Evolutionary conservation across 2,888 invertebrate species (phyloP).

Genomic region (Cloeon dipterum): DNA sequence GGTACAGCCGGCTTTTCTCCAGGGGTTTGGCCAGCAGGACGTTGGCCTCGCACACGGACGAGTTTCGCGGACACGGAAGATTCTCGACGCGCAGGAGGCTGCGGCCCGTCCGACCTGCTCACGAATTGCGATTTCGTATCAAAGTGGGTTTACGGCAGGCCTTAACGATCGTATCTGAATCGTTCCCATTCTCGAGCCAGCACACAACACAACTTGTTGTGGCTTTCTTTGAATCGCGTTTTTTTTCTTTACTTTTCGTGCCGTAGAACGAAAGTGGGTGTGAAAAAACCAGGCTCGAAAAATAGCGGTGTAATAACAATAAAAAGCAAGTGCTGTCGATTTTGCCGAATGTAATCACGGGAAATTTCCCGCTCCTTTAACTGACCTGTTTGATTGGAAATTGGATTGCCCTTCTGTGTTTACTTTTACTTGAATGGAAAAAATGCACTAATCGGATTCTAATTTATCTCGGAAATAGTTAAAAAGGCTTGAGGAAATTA

Average conservation of each 20-base stretch:
- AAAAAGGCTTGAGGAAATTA: no score
- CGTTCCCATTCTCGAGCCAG: slow-evolving; percentile 8
- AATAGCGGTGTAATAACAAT: no score
- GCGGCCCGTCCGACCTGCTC: slow-evolving; percentile 37
- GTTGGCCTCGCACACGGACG: slow-evolving; percentile 76
- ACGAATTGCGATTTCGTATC: not conserved
- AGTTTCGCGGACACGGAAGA: slow-evolving; percentile 63
- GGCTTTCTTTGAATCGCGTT: not conserved
- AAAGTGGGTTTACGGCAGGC: no score
- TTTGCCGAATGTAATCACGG: no score
- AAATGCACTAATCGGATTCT: no score
- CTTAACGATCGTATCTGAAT: not conserved
- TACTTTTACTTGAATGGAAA: no score
- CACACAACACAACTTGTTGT: not conserved
- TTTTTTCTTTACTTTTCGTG: not conserved
- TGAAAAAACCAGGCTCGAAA: no score
- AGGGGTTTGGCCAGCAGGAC: slow-evolving; percentile 52
- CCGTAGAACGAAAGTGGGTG: not conserved
- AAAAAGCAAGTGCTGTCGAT: no score
- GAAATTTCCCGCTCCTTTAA: no score
- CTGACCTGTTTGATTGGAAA: no score
- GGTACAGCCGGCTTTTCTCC: slow-evolving; percentile 61
- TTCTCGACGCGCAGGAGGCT: slow-evolving; percentile 57
- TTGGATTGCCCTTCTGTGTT: no score
- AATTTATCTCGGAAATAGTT: no score